These are phyloP conservation scores for Xestia xanthographa DNA, from an alignment of 2,888 invertebrate genomes.

Conservation along the genomic window DNA sequence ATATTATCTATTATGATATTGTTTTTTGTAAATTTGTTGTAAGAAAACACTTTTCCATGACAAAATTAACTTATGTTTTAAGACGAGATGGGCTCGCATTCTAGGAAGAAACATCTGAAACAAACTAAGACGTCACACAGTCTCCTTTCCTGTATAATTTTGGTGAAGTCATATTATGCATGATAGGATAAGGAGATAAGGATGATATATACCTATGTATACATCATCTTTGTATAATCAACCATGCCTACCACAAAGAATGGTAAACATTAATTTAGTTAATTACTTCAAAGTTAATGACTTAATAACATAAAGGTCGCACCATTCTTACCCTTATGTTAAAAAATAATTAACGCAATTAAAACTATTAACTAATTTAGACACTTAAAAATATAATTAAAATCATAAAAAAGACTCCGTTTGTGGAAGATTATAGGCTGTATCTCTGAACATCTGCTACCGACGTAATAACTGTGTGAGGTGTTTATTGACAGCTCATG, in stretches of 20 bases:
- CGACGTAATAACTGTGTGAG: too few species aligned
- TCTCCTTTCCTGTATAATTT: not conserved
- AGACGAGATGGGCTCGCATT: not conserved
- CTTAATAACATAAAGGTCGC: constrained; percentile 41
- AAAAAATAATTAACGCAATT: constrained; percentile 18
- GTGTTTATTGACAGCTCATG: too few species aligned
- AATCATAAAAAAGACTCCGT: not conserved
- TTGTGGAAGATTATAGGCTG: not conserved
- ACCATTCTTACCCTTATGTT: constrained; percentile 20
- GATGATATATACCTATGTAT: too few species aligned
- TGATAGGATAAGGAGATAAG: too few species aligned
- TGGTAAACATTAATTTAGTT: constrained; percentile 25
- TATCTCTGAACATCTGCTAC: not conserved
- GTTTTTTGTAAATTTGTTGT: not conserved
- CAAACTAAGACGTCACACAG: not conserved
- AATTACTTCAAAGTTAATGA: constrained; percentile 37
- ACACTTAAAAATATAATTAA: not conserved
- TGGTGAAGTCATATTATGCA: too few species aligned
- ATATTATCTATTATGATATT: too few species aligned
- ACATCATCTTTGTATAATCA: not conserved
- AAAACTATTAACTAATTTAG: constrained; percentile 17
- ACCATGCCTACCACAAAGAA: constrained; percentile 22
- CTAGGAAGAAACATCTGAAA: not conserved
- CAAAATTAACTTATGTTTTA: not conserved
- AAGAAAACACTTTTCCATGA: not conserved